Conservation (phyloP, 92 coral and sea anemone species). For the Heliopora coerulea region DNA sequence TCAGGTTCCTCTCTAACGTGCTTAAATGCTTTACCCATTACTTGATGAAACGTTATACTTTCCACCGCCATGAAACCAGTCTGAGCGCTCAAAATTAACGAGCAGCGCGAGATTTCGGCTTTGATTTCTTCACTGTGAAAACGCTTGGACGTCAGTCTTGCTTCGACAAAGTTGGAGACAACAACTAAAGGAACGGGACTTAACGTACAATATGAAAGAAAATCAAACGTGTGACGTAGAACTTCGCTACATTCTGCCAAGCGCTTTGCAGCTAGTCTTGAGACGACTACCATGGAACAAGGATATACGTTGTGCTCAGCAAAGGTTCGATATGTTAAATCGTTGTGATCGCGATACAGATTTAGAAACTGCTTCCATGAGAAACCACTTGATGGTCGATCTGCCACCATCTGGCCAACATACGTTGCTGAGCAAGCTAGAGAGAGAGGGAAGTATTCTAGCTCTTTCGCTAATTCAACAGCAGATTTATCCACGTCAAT, state of each 20-base stretch:
- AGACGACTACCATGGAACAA: conserved; percentile 82
- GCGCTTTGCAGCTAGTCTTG: conserved; percentile 58
- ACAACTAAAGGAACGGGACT: conserved; percentile 84
- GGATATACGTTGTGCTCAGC: conserved; percentile 73
- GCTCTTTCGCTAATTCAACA: conserved; percentile 38
- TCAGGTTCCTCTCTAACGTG: conserved; percentile 59
- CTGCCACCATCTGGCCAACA: conserved; percentile 71
- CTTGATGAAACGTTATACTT: conserved; percentile 80
- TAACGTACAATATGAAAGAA: conserved; percentile 79
- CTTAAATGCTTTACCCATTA: conserved; percentile 73
- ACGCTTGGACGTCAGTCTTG: conserved; percentile 37
- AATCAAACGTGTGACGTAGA: conserved; percentile 53
- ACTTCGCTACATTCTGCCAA: conserved; percentile 45
- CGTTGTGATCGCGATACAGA: conserved; percentile 48
- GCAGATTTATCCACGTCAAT: conserved; percentile 51
- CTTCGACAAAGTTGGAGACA: conserved; percentile 62
- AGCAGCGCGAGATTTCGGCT: conserved; percentile 74
- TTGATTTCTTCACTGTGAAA: conserved; percentile 57
- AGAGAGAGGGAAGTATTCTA: conserved; percentile 77
- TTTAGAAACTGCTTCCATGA: conserved; percentile 67
- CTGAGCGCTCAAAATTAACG: conserved; percentile 66
- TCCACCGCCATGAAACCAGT: conserved; percentile 75
- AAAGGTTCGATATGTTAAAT: conserved; percentile 66
- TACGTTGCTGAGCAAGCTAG: conserved; percentile 89
- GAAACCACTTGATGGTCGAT: conserved; percentile 76